Base-by-base conservation (phyloP, 2,113 vertebrate genomes). In the Datnioides undecimradiatus region DNA sequence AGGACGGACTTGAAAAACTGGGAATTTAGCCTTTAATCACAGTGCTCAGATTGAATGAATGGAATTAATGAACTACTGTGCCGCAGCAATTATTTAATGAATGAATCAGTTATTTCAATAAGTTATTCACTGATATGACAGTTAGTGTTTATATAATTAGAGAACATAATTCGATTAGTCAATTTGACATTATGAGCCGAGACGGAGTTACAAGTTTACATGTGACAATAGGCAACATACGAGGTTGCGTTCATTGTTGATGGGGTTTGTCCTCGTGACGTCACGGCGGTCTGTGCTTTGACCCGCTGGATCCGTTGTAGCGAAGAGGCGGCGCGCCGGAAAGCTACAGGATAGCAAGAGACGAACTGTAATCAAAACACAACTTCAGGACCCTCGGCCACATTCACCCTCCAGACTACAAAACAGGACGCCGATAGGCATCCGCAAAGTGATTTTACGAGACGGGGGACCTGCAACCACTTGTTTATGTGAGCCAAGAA, bases 251-350 rank as follows among this genome's bases (percentile, higher is more conserved):
- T 51, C n/a, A 8, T 13, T 51, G 67, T 46, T 33, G 3, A 21
- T 8, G 16, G 23, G 46, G 38, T 13, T 38, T n/a, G 79, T 73
- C 38, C 5, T 27, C 0, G 19, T 90, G 88, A 93, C 92, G 92
- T 92, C 90, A 90, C 25, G 16, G 34, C 76, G 70, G 23, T 16
- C 67, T 52, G 70, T n/a, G 83, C 74, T 51, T n/a, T 78, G 76
- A 82, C 79, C 73, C 70, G 74, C 71, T 64, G 80, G 27, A 54
- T 87, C 58, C 16, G 68, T 78, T 58, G 62, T 69, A 49, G 73
- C 64, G 38, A 54, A 83, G 87, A 89, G 83, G 75, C 82, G 85
- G 81, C 90, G 89, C 88, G 90, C 88, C 92, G 88, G 90, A 91
- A 90, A 87, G 87, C 88, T 90, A 83, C 45, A 51, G 67, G 36